phyloP scores from a whole-genome alignment of 2,113 vertebrate genomes.

The Lepisosteus oculatus region DNA sequence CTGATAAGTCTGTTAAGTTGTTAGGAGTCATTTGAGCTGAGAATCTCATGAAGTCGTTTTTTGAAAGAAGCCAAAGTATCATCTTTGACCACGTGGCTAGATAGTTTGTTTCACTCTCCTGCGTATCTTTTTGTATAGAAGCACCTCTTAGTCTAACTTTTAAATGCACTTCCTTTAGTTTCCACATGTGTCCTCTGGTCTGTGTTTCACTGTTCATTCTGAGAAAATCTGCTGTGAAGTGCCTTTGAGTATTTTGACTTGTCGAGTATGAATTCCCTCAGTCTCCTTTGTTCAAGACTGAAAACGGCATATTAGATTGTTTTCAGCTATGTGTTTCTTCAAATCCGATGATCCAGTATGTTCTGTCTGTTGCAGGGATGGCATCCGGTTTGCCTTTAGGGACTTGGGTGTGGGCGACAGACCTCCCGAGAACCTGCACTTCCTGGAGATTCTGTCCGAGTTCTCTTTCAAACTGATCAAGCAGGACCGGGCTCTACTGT shows the following conservation, averaged over 20 bases:
- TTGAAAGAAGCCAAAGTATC: too few relatives aligned
- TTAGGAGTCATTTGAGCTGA: too few relatives aligned
- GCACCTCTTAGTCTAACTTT: background rate
- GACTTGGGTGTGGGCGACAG: conserved; percentile 30
- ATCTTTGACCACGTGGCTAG: background rate
- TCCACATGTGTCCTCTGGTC: too few relatives aligned
- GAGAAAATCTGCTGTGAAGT: too few relatives aligned
- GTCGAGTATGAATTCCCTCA: too few relatives aligned
- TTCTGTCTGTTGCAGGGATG: conserved; percentile 59
- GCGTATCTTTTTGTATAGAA: background rate
- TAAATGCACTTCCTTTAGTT: too few relatives aligned
- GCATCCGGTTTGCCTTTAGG: conserved; percentile 75
- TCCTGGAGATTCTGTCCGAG: conserved; percentile 81
- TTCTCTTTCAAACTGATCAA: conserved; percentile 79
- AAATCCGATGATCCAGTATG: background rate
- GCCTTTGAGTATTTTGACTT: too few relatives aligned
- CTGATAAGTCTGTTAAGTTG: too few relatives aligned
- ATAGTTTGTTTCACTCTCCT: too few relatives aligned
- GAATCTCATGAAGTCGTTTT: too few relatives aligned
- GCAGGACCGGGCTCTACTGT: conserved; percentile 73
- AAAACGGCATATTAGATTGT: background rate
- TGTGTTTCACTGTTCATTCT: background rate
- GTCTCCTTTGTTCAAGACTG: too few relatives aligned
- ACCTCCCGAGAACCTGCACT: conserved; percentile 65
- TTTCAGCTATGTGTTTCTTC: background rate